Conservation (phyloP, 2,888 invertebrate genomes). For the Encarsia formosa region DNA sequence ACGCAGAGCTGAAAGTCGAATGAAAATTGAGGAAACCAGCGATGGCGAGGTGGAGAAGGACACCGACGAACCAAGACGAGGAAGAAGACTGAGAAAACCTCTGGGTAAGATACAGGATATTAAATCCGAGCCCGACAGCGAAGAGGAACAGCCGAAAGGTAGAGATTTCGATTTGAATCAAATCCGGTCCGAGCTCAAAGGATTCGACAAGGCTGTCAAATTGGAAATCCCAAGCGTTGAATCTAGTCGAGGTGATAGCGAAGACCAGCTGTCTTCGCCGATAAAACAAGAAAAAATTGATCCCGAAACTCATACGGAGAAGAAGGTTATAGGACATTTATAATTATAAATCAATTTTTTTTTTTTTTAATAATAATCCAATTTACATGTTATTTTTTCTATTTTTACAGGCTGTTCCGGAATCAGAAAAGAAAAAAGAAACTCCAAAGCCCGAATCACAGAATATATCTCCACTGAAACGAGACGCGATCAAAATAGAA, state of each 20-base stretch:
- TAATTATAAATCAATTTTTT: background rate
- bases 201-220: conserved; percentile 64
- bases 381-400: background rate
- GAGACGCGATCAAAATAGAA: conserved; percentile 31
- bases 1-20: conserved; percentile 51
- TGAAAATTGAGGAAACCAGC: conserved; percentile 48
- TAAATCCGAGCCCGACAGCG: conserved; percentile 53
- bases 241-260: conserved; percentile 54
- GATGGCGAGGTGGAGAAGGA: conserved; percentile 44
- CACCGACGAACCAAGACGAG: conserved; percentile 33
- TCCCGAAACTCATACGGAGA: conserved; percentile 7
- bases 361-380: background rate
- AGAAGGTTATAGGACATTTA: conserved; percentile 11
- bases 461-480: conserved; percentile 17
- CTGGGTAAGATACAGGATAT: conserved; percentile 49
- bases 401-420: conserved; percentile 28
- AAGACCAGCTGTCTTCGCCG: conserved; percentile 26
- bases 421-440: conserved; percentile 40
- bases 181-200: conserved; percentile 79
- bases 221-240: conserved; percentile 44
- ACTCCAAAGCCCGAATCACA: conserved; percentile 39
- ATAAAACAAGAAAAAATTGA: conserved; percentile 19
- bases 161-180: conserved; percentile 81
- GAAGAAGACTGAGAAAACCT: conserved; percentile 47
- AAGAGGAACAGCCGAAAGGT: conserved; percentile 59